A percentile compares a stretch with the other conserved stretches of the same genome.
phyloP scores from a whole-genome alignment of 2,888 invertebrate species.

The Noctuana brunneofusca region DNA sequence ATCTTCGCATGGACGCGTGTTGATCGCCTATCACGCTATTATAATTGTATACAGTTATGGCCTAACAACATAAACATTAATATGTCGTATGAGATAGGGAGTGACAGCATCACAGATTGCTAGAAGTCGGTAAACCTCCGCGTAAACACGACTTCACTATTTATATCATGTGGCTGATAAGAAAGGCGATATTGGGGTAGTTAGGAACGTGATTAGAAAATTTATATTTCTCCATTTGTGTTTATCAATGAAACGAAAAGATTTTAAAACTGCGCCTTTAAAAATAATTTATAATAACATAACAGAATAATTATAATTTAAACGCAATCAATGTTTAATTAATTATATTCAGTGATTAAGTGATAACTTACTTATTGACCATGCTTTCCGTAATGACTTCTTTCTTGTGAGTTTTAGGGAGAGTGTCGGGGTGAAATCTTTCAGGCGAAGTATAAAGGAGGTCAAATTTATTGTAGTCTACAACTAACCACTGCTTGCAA shows the following conservation, averaged over 20 bases:
- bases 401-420: conserved; percentile 43
- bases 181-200: not conserved
- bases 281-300: no score
- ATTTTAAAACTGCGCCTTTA: not conserved
- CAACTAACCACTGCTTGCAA: conserved; percentile 93
- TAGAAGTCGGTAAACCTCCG: conserved; percentile 22
- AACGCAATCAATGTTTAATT: not conserved
- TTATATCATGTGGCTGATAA: conserved; percentile 18
- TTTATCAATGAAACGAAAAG: not conserved
- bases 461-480: conserved; percentile 86
- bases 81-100: conserved; percentile 8
- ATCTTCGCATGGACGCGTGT: conserved; percentile 8
- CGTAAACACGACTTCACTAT: conserved; percentile 24
- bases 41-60: conserved; percentile 1
- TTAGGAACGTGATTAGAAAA: not conserved
- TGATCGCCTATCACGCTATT: not conserved
- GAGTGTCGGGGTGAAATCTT: conserved; percentile 29
- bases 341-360: not conserved
- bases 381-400: conserved; percentile 61
- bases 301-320: no score
- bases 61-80: conserved; percentile 9
- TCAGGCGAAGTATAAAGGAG: conserved; percentile 45
- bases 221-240: not conserved
- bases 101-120: conserved; percentile 22
- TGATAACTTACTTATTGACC: conserved; percentile 58